phyloP scores from a whole-genome alignment of 2,797 vertebrate species.

The Ambastaia sidthimunki region DNA sequence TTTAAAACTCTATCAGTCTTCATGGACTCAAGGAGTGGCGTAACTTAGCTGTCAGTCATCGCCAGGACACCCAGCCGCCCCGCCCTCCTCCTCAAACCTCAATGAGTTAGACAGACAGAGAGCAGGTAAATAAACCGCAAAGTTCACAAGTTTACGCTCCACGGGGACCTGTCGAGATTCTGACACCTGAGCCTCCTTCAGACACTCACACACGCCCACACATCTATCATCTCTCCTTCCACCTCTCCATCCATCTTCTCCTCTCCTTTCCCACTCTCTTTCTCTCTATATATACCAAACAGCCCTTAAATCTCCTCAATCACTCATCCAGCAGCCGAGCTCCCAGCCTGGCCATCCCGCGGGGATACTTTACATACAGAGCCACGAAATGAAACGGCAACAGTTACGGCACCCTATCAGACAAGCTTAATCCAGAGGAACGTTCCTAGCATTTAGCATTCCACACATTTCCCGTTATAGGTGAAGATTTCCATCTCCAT shows the following conservation, averaged over 20 bases:
- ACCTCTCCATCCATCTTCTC: conserved; percentile 19
- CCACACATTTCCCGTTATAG: conserved; percentile 9
- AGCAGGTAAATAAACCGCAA: conserved; percentile 28
- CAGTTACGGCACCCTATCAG: conserved; percentile 33
- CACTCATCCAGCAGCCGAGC: conserved; percentile 36
- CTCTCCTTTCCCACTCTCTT: not conserved
- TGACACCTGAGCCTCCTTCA: conserved; percentile 27
- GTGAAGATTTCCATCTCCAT: conserved; percentile 47
- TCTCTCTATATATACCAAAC: conserved; percentile 59
- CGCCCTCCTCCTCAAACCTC: conserved; percentile 20
- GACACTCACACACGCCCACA: conserved; percentile 34
- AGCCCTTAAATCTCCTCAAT: conserved; percentile 57
- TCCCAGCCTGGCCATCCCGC: conserved; percentile 8
- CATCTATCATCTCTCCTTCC: conserved; percentile 41
- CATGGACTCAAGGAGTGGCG: conserved; percentile 1
- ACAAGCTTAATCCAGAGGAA: conserved; percentile 29
- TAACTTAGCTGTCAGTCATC: conserved; percentile 16
- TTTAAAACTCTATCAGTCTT: conserved; percentile 31
- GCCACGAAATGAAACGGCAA: conserved; percentile 32
- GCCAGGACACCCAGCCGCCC: not conserved
- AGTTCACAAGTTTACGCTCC: conserved; percentile 37
- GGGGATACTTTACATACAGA: conserved; percentile 42
- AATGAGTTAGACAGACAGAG: not conserved
- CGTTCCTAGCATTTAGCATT: conserved; percentile 47
- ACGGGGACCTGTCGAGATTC: conserved; percentile 16